These are phyloP conservation scores for Panurus biarmicus DNA, from an alignment of 2,113 vertebrate species.

Conservation along the genomic window DNA sequence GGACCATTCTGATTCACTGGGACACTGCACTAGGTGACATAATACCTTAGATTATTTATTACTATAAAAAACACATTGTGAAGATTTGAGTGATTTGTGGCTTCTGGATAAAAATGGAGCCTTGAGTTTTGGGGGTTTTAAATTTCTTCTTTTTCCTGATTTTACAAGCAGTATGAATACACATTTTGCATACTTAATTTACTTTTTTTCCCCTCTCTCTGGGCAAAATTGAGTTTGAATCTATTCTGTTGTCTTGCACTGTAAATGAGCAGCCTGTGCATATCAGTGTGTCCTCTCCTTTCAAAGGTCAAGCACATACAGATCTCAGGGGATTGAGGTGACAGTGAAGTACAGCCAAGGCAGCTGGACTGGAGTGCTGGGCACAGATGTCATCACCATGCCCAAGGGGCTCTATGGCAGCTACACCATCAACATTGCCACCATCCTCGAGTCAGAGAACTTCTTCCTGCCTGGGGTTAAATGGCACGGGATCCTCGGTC, in stretches of 20 bases:
- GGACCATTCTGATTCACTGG: background rate
- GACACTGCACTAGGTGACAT: background rate
- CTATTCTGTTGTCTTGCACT: background rate
- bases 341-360: conserved; percentile 91
- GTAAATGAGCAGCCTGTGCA: background rate
- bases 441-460: conserved; percentile 85
- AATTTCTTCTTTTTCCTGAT: background rate
- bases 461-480: conserved; percentile 90
- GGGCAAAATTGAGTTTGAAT: background rate
- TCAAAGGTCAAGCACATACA: conserved; percentile 83
- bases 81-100: background rate
- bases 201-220: background rate
- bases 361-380: conserved; percentile 90
- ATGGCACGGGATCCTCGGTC: conserved; percentile 94
- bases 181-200: background rate
- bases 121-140: background rate
- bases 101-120: background rate
- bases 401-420: conserved; percentile 81
- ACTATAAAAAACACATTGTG: background rate
- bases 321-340: conserved; percentile 68
- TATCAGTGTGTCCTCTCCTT: background rate
- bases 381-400: conserved; percentile 79
- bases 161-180: background rate
- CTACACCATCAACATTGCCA: conserved; percentile 82
- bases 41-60: background rate